Base-by-base conservation (phyloP, 2,888 invertebrate species). In the Mythimna ferrago region DNA sequence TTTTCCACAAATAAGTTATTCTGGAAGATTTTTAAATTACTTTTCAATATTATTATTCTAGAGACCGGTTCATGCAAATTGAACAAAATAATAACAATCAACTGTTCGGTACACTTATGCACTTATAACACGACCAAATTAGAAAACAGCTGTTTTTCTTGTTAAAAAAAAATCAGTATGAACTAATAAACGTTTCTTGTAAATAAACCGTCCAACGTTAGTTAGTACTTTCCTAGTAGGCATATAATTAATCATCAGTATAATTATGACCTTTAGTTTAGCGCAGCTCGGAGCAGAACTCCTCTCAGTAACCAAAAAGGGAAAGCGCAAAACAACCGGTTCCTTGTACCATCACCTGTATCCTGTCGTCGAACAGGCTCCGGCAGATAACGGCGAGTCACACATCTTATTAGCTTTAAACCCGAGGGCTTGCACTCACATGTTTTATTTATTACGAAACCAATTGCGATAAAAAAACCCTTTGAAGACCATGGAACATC, bases 281-380 rank as follows among this genome's bases (percentile, higher is more conserved):
- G 11, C 6, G 26, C 10, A 21, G 26, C 48, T 11, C 76, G 41
- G 19, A 76, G 19, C 38, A 72, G 32, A 54, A 64, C 79, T 54
- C n/a, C 60, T 78, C 48, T 38, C 11, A 32, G 32, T 41, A 48
- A 64, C 54, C 60, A 79, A 71, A 78, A 72, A 78, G 58, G 71
- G 71, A 78, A 75, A 76, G 64, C 32, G 54, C 64, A 32, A 21
- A 54, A 32, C 16, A 73, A 72, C 76, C 48, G 79, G 79, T 78
- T 64, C 10, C 16, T 26, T 53, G 44, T 11, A 16, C 6, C 53
- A 71, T 54, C 70, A 76, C 48, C 76, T 76, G 72, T 48, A 56
- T 64, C 71, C 71, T 78, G 60, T 21, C 54, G 44, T n/a, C 48
- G 41, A 48, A 6, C 53, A 54, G 44, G 10, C 41, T 66, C 38